phyloP scores from a whole-genome alignment of 2,888 invertebrate species.

The Salpingus planirostris region DNA sequence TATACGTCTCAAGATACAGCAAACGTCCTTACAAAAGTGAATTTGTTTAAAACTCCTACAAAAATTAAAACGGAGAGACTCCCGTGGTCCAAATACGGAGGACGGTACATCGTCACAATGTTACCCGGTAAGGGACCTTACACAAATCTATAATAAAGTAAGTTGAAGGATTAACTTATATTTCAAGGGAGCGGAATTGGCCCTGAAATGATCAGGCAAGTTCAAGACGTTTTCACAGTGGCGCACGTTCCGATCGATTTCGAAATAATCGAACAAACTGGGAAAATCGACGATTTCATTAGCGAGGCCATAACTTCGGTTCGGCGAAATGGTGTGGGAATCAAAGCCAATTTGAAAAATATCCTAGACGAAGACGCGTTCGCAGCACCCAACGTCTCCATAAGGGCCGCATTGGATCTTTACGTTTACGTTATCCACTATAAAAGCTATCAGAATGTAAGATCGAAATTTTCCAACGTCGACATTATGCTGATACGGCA shows the following conservation, averaged over 20 bases:
- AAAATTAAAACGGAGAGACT: background rate
- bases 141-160: background rate
- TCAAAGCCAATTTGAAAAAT: constrained; percentile 46
- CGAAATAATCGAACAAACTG: constrained; percentile 19
- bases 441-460: constrained; percentile 43
- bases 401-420: constrained; percentile 45
- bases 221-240: constrained; percentile 20
- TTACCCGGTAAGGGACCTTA: constrained; percentile 20
- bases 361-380: constrained; percentile 13
- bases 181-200: constrained; percentile 22
- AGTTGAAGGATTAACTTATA: background rate
- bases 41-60: background rate
- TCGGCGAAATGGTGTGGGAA: constrained; percentile 23
- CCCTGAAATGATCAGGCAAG: constrained; percentile 23
- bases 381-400: constrained; percentile 42
- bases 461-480: constrained; percentile 36
- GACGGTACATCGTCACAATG: constrained; percentile 24
- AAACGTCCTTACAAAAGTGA: no score
- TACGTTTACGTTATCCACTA: constrained; percentile 49
- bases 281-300: constrained; percentile 15
- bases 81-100: constrained; percentile 17
- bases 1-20: no score
- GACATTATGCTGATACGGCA: constrained; percentile 51
- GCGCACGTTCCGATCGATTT: constrained; percentile 27
- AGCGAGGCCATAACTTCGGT: constrained; percentile 22